Conservation (phyloP, 2,888 invertebrate genomes). For the Diachrysia chrysitis region DNA sequence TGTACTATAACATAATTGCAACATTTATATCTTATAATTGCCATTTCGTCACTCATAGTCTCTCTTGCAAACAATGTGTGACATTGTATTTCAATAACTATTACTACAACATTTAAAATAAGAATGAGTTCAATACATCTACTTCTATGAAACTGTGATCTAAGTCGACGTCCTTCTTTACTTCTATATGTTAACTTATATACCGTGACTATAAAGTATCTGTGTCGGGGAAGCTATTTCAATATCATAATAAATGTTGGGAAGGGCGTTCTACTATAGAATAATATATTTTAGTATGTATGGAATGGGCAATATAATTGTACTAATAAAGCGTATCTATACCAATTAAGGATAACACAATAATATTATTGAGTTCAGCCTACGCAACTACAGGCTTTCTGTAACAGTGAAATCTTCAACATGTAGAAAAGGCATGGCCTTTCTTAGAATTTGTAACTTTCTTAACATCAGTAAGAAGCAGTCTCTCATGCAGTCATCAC, state of each 20-base stretch:
- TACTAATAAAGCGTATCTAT: slow-evolving; percentile 44
- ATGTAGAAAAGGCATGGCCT: slow-evolving; percentile 11
- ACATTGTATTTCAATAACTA: not conserved
- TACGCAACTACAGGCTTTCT: slow-evolving; percentile 32
- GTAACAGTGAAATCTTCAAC: slow-evolving; percentile 24
- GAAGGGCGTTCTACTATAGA: slow-evolving; percentile 26
- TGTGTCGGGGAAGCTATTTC: not conserved
- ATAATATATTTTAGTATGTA: slow-evolving; percentile 39
- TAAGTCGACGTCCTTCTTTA: not conserved
- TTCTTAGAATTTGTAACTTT: slow-evolving; percentile 18
- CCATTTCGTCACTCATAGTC: slow-evolving; percentile 26
- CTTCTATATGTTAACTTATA: not conserved
- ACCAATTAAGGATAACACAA: slow-evolving; percentile 42
- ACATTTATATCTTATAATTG: slow-evolving; percentile 14
- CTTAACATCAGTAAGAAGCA: slow-evolving; percentile 61
- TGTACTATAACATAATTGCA: slow-evolving; percentile 28
- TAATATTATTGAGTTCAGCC: slow-evolving; percentile 30
- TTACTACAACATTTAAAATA: slow-evolving; percentile 5
- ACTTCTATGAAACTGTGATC: not conserved
- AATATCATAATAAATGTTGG: not conserved
- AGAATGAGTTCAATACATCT: not conserved
- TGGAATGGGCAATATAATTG: slow-evolving; percentile 44
- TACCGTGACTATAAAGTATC: not conserved
- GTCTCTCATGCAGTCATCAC: slow-evolving; percentile 65
- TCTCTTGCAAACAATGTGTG: not conserved